Percentiles rank a stretch among this genome's conserved stretches.
Evolutionary conservation across 2,113 vertebrate genomes (phyloP).

Genomic region (Aspiorhynchus laticeps): DNA sequence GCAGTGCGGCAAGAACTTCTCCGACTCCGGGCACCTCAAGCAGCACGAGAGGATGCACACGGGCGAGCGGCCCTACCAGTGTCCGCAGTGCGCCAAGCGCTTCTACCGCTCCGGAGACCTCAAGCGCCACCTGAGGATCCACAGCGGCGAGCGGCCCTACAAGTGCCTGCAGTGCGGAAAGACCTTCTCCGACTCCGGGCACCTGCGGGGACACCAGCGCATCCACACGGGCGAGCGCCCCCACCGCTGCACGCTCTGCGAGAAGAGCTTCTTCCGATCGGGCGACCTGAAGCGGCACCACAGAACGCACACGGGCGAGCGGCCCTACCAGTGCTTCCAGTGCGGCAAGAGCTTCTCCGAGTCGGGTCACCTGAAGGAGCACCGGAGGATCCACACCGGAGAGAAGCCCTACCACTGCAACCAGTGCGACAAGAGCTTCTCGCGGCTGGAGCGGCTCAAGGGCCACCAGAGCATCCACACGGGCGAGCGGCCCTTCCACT

Average conservation of each 20-base stretch:
- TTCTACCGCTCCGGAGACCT: conserved; percentile 56
- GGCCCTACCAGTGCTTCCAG: conserved; percentile 57
- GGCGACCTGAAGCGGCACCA: conserved; percentile 53
- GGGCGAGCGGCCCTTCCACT: conserved; percentile 53
- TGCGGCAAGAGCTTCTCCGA: conserved; percentile 56
- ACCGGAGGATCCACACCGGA: conserved; percentile 54
- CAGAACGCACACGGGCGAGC: conserved; percentile 54
- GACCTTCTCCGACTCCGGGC: conserved; percentile 53
- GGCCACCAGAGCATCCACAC: conserved; percentile 60
- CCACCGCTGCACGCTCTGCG: conserved; percentile 54
- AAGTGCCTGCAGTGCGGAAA: conserved; percentile 52
- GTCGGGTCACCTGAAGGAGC: conserved; percentile 56
- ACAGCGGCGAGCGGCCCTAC: conserved; percentile 55
- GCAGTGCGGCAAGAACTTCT: conserved; percentile 57
- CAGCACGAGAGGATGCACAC: conserved; percentile 58
- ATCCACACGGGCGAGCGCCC: conserved; percentile 53
- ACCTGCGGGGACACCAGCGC: conserved; percentile 56
- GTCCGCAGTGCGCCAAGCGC: conserved; percentile 52
- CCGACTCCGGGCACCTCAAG: conserved; percentile 48
- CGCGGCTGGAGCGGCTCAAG: conserved; percentile 52
- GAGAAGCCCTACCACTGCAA: conserved; percentile 56
- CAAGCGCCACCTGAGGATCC: conserved; percentile 51
- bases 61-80: conserved; percentile 56
- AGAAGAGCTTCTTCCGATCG: conserved; percentile 54
- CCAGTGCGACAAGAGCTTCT: conserved; percentile 56